A percentile compares a stretch with the other conserved stretches of the same genome.
These are phyloP conservation scores for Nasua narica DNA, from an alignment of 2,797 vertebrate genomes.

Conservation along the genomic window DNA sequence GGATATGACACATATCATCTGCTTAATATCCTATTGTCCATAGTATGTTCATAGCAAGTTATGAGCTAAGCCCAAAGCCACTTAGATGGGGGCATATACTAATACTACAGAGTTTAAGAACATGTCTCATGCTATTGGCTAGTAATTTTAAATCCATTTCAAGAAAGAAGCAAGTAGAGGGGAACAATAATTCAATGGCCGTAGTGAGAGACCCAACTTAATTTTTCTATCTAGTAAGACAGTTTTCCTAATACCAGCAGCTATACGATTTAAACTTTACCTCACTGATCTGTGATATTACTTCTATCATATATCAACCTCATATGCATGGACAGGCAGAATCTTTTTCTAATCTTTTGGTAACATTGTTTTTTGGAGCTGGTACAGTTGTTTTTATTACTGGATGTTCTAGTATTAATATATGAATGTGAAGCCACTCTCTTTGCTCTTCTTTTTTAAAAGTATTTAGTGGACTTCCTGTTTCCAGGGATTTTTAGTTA, in stretches of 20 bases:
- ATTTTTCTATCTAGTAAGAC: background rate
- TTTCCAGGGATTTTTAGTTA: background rate
- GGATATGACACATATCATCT: background rate
- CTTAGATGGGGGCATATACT: background rate
- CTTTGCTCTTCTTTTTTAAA: background rate
- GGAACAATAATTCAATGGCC: background rate
- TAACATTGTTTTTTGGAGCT: background rate
- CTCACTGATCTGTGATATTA: background rate
- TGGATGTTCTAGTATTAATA: background rate
- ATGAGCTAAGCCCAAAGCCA: background rate
- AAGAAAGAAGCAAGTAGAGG: background rate
- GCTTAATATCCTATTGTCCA: background rate
- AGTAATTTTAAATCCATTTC: background rate
- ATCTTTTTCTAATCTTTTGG: background rate
- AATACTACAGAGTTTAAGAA: background rate
- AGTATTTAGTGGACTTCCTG: background rate
- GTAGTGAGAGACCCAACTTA: background rate
- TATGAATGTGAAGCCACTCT: background rate
- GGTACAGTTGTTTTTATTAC: background rate
- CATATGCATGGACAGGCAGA: background rate
- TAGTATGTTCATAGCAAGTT: background rate
- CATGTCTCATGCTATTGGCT: background rate
- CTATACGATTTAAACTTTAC: background rate
- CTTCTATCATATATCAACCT: background rate
- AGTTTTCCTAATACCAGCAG: background rate